phyloP scores from a whole-genome alignment of 2,797 vertebrate genomes.

The Cirrhinus mrigala region DNA sequence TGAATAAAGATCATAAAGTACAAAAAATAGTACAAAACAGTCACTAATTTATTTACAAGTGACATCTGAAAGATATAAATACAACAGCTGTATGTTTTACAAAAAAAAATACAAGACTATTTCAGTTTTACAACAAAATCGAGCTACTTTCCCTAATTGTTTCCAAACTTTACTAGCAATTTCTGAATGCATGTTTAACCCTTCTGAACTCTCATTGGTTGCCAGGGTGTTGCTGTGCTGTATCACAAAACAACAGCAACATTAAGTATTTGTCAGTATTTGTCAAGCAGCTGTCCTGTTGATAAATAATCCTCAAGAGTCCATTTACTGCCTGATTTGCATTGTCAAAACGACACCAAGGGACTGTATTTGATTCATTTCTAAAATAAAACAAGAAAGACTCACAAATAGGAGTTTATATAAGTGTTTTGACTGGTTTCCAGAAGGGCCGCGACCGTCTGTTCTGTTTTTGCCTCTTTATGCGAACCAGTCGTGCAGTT shows the following conservation, averaged over 20 bases:
- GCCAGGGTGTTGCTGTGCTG: neutral
- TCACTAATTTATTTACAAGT: neutral
- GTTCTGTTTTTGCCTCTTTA: conserved; percentile 13
- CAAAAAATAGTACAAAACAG: neutral
- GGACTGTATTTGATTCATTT: neutral
- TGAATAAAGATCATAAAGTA: neutral
- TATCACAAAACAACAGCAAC: neutral
- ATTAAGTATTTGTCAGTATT: neutral
- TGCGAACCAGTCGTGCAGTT: neutral
- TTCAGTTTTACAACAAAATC: neutral
- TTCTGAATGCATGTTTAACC: neutral
- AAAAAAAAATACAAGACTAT: neutral
- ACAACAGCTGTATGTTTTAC: no score
- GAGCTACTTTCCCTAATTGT: neutral
- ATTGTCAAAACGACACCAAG: neutral
- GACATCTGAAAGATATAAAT: no score
- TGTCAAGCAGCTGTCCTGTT: neutral
- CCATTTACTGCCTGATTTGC: neutral
- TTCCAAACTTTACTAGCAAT: no score
- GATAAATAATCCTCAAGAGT: neutral
- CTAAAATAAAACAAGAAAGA: conserved; percentile 5
- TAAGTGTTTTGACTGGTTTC: conserved; percentile 1
- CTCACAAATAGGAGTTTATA: conserved; percentile 25
- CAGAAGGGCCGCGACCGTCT: conserved; percentile 21
- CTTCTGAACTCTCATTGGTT: neutral